Percentiles rank a stretch among this genome's conserved stretches.
Conservation (phyloP, 2,888 invertebrate species). For the Liposcelis brunnea region DNA sequence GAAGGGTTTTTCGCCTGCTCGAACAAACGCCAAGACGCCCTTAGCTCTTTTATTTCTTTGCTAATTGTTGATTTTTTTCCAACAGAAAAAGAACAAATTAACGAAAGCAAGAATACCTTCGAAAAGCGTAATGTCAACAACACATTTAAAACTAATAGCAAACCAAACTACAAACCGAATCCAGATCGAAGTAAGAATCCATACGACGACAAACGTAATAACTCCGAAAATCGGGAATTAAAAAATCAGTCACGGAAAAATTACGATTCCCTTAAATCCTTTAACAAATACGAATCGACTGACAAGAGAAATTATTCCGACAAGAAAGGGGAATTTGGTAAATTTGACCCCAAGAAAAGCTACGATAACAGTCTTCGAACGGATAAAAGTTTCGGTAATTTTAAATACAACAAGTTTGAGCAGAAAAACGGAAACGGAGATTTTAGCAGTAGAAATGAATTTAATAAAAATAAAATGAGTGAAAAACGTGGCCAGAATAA, state of each 20-base stretch:
- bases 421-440: no score
- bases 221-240: not conserved
- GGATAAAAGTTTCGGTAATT: conserved; percentile 7
- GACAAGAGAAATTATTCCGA: not conserved
- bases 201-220: conserved; percentile 1
- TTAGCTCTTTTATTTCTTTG: no score
- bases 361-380: not conserved
- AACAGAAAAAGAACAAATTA: conserved; percentile 10
- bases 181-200: not conserved
- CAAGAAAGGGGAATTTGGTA: not conserved
- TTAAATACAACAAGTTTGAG: not conserved
- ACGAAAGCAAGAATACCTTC: not conserved
- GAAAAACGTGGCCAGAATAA: conserved; percentile 1
- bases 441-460: not conserved
- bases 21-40: no score
- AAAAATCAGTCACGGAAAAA: not conserved
- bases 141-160: no score
- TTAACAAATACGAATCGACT: not conserved
- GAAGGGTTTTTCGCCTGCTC: no score
- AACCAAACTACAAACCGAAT: conserved; percentile 2
- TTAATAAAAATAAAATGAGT: not conserved
- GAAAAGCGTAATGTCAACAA: not conserved
- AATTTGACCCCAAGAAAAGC: not conserved
- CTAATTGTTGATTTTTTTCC: no score
- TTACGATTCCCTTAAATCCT: not conserved